Conservation (phyloP, 2,888 invertebrate genomes). For the Parnassius mnemosyne region DNA sequence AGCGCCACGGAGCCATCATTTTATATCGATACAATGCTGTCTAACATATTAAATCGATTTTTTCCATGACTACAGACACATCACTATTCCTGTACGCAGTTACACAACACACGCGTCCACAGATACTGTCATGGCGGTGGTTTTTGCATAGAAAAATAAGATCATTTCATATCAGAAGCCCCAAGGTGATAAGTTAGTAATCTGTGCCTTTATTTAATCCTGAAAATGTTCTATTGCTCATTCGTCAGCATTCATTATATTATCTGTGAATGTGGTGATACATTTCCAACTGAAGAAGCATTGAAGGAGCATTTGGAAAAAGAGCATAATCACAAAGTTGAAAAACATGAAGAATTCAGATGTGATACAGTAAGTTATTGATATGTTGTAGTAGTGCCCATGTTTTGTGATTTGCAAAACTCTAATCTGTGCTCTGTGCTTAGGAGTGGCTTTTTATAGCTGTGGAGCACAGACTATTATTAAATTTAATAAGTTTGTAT, state of each 20-base stretch:
- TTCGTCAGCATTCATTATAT: constrained; percentile 65
- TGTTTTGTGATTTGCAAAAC: neutral
- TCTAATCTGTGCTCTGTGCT: constrained; percentile 19
- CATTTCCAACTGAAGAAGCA: constrained; percentile 55
- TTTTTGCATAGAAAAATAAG: constrained; percentile 35
- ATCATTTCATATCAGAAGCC: constrained; percentile 32
- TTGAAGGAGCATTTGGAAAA: constrained; percentile 50
- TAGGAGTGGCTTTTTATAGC: constrained; percentile 2
- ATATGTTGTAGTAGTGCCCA: neutral
- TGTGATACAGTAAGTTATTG: constrained; percentile 37
- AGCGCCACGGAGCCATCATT: no score
- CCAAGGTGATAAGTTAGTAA: constrained; percentile 41
- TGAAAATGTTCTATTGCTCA: constrained; percentile 55
- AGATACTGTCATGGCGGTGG: constrained; percentile 42
- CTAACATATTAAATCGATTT: constrained; percentile 8
- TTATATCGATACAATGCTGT: no score
- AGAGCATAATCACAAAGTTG: constrained; percentile 52
- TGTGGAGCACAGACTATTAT: neutral
- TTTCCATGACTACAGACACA: constrained; percentile 2
- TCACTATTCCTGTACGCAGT: constrained; percentile 20
- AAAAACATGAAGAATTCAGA: constrained; percentile 38
- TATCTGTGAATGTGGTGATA: constrained; percentile 67
- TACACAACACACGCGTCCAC: constrained; percentile 31
- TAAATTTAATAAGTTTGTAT: no score
- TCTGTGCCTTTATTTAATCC: constrained; percentile 50